Conservation (phyloP, 2,797 vertebrate genomes). For the Macropus fuliginosus region DNA sequence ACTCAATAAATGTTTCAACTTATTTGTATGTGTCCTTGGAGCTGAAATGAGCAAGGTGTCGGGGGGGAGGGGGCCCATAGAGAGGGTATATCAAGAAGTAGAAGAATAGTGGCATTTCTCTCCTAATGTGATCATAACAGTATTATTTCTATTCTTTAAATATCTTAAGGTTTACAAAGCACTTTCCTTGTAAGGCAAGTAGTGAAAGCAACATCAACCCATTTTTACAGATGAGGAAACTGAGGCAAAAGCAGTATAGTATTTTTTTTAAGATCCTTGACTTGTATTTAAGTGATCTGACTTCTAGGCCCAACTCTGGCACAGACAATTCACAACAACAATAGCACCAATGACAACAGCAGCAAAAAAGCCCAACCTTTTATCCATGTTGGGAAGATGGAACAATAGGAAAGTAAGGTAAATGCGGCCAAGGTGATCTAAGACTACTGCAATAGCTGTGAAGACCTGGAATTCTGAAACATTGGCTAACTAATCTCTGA, state of each 20-base stretch:
- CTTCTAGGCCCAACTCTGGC: background rate
- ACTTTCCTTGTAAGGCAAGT: background rate
- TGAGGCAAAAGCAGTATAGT: background rate
- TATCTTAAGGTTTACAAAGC: background rate
- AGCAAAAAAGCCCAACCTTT: background rate
- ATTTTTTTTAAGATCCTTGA: background rate
- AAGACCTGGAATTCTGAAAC: background rate
- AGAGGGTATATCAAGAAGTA: background rate
- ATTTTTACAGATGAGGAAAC: background rate
- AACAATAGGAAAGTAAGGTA: background rate
- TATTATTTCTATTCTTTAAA: background rate
- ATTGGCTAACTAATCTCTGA: no score
- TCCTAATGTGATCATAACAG: background rate
- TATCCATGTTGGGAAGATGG: background rate
- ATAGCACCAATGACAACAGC: background rate
- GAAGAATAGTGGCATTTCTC: background rate
- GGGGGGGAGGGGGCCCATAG: background rate
- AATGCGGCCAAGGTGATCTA: background rate
- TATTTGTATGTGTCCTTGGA: background rate
- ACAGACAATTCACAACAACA: background rate
- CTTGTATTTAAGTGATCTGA: background rate
- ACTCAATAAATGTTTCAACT: background rate
- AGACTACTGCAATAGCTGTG: background rate
- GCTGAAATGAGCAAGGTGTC: background rate
- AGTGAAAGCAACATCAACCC: background rate